These are phyloP conservation scores for Xiphorhynchus erythropygius DNA, from an alignment of 2,797 vertebrate species.

Conservation along the genomic window DNA sequence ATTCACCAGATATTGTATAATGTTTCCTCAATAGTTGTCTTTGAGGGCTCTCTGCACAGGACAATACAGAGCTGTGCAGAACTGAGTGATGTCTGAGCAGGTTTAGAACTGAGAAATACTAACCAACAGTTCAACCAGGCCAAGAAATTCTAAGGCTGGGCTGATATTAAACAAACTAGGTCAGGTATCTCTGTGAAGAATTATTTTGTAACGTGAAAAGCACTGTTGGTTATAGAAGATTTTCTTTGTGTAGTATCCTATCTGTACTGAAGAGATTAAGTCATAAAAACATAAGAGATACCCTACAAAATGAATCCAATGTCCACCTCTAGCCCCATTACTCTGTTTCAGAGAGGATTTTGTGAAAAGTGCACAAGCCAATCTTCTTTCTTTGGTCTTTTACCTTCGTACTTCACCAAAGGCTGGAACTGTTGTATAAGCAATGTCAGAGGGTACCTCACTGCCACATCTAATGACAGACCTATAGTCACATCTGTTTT, in stretches of 20 bases:
- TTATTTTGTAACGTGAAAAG: slow-evolving; percentile 19
- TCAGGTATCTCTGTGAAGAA: slow-evolving; percentile 2
- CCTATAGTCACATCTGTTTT: neutral
- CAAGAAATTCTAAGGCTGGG: neutral
- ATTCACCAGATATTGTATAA: neutral
- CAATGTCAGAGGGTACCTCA: neutral
- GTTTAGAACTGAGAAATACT: neutral
- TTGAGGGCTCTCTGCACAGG: neutral
- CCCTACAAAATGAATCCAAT: neutral
- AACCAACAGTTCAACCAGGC: neutral
- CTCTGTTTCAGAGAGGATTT: neutral
- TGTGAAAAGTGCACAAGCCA: neutral
- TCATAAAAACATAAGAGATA: neutral
- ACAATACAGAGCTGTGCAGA: neutral
- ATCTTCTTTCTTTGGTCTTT: neutral
- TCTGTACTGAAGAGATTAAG: neutral
- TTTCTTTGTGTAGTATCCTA: neutral
- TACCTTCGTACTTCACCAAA: neutral
- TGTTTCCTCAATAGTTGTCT: neutral
- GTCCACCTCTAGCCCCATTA: neutral
- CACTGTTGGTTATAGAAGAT: neutral
- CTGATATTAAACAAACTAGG: slow-evolving; percentile 18
- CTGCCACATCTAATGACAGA: neutral
- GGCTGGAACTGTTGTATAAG: neutral
- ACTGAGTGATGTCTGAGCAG: neutral